Conservation (phyloP, 37 sponge, comb jelly and placozoan species). For the Spongia lamella region DNA sequence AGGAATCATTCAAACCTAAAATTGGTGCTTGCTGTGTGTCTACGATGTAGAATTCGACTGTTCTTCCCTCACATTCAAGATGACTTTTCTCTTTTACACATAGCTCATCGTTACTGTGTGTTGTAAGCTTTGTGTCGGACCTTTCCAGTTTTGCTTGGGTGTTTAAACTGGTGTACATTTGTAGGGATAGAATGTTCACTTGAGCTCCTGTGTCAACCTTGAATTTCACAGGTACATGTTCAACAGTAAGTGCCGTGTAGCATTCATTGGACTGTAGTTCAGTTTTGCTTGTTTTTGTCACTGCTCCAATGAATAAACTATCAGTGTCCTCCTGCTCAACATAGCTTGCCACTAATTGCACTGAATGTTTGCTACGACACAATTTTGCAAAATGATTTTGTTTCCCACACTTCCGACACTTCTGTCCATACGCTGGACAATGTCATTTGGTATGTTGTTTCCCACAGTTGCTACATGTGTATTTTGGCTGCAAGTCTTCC, state of each 20-base stretch:
- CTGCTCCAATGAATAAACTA: too few relatives aligned
- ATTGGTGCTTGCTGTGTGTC: slow-evolving; percentile 9
- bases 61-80: neutral
- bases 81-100: neutral
- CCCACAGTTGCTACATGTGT: neutral
- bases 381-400: slow-evolving; percentile 12
- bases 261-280: neutral
- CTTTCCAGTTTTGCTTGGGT: neutral
- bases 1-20: slow-evolving; percentile 6
- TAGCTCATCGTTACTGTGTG: neutral
- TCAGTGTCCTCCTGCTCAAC: neutral
- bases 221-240: neutral
- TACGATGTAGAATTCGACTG: slow-evolving; percentile 1
- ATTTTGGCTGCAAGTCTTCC: too few relatives aligned
- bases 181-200: neutral
- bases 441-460: slow-evolving; percentile 4
- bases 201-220: slow-evolving; percentile 10
- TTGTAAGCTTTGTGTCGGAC: neutral
- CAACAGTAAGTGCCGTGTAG: neutral
- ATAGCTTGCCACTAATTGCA: neutral
- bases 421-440: too few relatives aligned
- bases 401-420: neutral
- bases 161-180: neutral
- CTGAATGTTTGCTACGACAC: slow-evolving; percentile 1
- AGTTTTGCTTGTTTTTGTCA: neutral